Base-by-base conservation (phyloP, 2,113 vertebrate species). In the Pristiophorus japonicus region DNA sequence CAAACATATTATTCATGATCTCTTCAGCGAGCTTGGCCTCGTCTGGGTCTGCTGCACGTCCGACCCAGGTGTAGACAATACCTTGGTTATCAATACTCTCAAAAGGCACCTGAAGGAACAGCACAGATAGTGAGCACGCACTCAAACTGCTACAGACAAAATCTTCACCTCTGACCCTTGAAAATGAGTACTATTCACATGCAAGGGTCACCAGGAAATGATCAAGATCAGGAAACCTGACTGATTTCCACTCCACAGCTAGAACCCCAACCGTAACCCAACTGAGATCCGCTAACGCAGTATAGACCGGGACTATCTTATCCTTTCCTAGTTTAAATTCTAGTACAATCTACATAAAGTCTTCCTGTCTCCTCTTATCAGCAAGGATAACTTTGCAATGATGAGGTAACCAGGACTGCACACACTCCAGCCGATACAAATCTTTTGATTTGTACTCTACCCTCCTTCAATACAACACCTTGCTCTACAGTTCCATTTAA, bases 31-130 rank as follows among this genome's bases (percentile, higher is more conserved):
- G 97, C 95, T 99, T 99, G 96, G 99, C 99, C 96, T 99, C 99
- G 0, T 99, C 99, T 0, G 99, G 99, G 96, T 99, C 99, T 0
- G 98, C 99, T 0, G 99, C 99, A 95, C 99, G 96, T 95, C 99
- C 99, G 96, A 99, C 99, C 99, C 99, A 99, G 0, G 98, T 99
- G 84, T 99, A 99, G 38, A 99, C 99, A 0, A 99, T 99, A 95
- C 99, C 99, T 96, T 99, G 99, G 96, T 99, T 99, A 97, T 99
- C 99, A 0, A 98, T 99, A 96, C 99, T 99, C 97, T 99, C 99
- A 96, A 99, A 99, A 0, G 99, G 99, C 30, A 99, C 99, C 99
- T 99, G 97, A 2, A 84, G 27, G 7, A 45, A 85, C 12, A 34
- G 96, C 12, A 0, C 1, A 0, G 18, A 66, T 92, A 96, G 18